Evolutionary conservation across 2,797 vertebrate genomes (phyloP).

Genomic region (Hapalemur alaotrensis): DNA sequence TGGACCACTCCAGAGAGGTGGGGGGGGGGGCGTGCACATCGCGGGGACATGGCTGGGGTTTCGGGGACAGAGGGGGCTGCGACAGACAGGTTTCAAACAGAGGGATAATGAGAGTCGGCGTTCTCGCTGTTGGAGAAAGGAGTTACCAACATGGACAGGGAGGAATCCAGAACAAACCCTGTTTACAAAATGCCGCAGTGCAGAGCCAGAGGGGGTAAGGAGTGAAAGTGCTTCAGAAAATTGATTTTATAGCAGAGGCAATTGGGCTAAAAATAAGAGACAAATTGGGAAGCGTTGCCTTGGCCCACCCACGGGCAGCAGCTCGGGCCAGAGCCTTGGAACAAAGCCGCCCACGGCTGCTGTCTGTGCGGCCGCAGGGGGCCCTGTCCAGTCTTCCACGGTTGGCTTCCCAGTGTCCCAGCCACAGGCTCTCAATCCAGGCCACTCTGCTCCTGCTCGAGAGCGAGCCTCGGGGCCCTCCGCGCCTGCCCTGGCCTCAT

Average conservation of each 20-base stretch:
- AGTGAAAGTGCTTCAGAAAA: neutral
- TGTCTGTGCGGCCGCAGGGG: neutral
- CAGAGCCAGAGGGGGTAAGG: neutral
- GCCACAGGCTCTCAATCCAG: fast-evolving
- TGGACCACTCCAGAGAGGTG: neutral
- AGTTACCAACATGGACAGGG: neutral
- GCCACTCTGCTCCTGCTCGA: neutral
- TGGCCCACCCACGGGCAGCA: fast-evolving
- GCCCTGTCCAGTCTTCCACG: neutral
- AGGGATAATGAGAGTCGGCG: neutral
- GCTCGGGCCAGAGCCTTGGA: too few species aligned
- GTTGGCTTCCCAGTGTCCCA: neutral
- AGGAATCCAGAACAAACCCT: neutral
- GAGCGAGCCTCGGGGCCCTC: fast-evolving
- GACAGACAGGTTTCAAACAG: neutral
- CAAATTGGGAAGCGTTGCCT: fast-evolving
- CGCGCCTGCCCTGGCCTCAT: neutral
- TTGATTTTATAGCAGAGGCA: neutral
- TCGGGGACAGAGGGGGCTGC: fast-evolving
- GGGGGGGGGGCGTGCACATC: fast-evolving
- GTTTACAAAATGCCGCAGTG: neutral
- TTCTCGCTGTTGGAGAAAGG: neutral
- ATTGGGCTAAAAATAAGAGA: neutral
- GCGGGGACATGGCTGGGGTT: fast-evolving
- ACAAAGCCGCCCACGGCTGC: fast-evolving